Conservation (phyloP, 2,113 vertebrate species). For the Pampusana beccarii region DNA sequence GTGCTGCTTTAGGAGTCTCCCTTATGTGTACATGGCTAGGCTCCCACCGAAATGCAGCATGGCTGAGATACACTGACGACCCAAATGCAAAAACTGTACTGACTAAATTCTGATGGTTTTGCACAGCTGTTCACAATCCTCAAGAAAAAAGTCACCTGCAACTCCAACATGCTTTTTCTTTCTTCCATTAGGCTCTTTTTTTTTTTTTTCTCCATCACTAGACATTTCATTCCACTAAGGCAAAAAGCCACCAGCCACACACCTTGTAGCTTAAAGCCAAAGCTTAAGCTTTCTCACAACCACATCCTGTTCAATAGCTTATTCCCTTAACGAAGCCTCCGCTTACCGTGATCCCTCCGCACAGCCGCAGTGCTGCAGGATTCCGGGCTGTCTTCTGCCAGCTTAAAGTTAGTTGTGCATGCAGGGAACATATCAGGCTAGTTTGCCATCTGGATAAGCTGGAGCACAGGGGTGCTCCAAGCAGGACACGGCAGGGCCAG, state of each 20-base stretch:
- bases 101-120: neutral
- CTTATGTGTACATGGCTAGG: neutral
- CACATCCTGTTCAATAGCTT: neutral
- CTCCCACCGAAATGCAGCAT: neutral
- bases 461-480: neutral
- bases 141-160: neutral
- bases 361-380: neutral
- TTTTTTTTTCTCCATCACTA: no score
- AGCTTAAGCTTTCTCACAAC: neutral
- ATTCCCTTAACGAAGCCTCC: neutral
- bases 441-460: neutral
- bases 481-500: conserved; percentile 25
- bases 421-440: neutral
- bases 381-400: neutral
- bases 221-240: neutral
- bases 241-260: neutral
- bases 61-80: neutral
- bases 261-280: neutral
- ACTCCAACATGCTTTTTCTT: neutral
- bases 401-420: neutral
- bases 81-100: neutral
- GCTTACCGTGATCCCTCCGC: neutral
- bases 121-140: neutral
- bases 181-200: neutral
- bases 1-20: neutral